Conservation (phyloP, 2,888 invertebrate genomes). For the Ochropacha duplaris region DNA sequence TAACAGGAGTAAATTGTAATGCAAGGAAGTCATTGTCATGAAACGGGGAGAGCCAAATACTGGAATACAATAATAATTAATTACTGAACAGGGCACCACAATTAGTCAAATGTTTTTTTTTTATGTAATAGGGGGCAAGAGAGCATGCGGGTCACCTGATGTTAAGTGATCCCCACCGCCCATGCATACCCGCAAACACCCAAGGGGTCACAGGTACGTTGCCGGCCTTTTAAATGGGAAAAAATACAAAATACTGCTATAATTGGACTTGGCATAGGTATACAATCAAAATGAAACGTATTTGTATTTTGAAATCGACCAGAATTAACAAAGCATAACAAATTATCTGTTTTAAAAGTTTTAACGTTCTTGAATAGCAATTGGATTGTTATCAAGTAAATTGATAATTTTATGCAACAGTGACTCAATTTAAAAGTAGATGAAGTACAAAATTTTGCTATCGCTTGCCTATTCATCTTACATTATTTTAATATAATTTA, state of each 20-base stretch:
- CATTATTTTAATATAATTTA: too few species aligned
- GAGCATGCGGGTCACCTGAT: too few species aligned
- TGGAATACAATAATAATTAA: background rate
- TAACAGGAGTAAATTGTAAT: background rate
- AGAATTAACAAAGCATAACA: background rate
- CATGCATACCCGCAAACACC: too few species aligned
- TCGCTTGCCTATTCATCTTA: background rate
- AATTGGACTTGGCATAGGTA: background rate
- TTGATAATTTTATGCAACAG: background rate
- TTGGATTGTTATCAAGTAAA: background rate
- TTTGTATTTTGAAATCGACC: background rate
- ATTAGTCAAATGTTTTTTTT: slow-evolving; percentile 1
- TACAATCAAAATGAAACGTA: background rate
- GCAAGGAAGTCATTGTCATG: background rate
- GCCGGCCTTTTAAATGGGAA: too few species aligned
- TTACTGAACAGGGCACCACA: background rate
- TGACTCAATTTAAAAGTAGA: background rate
- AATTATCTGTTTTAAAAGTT: background rate
- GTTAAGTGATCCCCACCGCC: too few species aligned
- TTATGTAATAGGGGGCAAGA: too few species aligned
- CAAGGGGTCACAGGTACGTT: too few species aligned
- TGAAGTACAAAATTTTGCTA: background rate
- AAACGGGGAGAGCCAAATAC: background rate
- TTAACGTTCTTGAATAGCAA: background rate
- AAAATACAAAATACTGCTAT: background rate